phyloP scores from a whole-genome alignment of 2,113 vertebrate species.

The Oreochromis aureus region DNA sequence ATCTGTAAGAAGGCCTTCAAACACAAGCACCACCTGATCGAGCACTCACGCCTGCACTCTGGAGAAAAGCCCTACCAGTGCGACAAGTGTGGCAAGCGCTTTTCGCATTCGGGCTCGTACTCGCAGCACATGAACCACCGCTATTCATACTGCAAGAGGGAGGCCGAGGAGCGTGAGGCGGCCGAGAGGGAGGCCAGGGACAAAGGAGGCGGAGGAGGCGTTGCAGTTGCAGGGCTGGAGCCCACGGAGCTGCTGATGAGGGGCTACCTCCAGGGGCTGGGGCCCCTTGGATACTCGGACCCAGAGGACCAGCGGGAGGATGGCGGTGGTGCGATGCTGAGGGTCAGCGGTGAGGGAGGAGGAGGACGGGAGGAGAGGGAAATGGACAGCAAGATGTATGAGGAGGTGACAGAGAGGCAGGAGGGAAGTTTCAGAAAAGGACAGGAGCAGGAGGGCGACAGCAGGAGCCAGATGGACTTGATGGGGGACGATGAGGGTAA shows the following conservation, averaged over 20 bases:
- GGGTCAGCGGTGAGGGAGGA: slow-evolving; percentile 74
- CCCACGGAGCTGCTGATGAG: slow-evolving; percentile 90
- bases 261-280: slow-evolving; percentile 88
- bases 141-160: slow-evolving; percentile 97
- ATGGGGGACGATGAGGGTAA: slow-evolving; percentile 80
- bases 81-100: slow-evolving; percentile 87
- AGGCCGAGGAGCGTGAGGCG: slow-evolving; percentile 92
- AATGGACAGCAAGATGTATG: slow-evolving; percentile 81
- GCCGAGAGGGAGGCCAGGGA: slow-evolving; percentile 86
- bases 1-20: slow-evolving; percentile 99
- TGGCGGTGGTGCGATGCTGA: slow-evolving; percentile 74
- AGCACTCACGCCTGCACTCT: slow-evolving; percentile 94
- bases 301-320: slow-evolving; percentile 79
- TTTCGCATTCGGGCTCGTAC: slow-evolving; percentile 96
- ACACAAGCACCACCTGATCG: slow-evolving; percentile 98
- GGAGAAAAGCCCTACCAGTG: slow-evolving; percentile 84
- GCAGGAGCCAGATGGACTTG: slow-evolving; percentile 84
- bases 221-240: slow-evolving; percentile 83
- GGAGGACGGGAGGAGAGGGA: slow-evolving; percentile 76
- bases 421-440: slow-evolving; percentile 81
- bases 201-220: slow-evolving; percentile 76
- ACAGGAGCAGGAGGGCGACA: slow-evolving; percentile 76
- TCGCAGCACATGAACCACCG: slow-evolving; percentile 99
- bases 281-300: slow-evolving; percentile 86
- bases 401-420: slow-evolving; percentile 80